Evolutionary conservation across 1,140 invertebrate genomes (phyloP), one percentile per base, ranked within the genome.

Genomic region (Drosophila watanabei): DNA sequence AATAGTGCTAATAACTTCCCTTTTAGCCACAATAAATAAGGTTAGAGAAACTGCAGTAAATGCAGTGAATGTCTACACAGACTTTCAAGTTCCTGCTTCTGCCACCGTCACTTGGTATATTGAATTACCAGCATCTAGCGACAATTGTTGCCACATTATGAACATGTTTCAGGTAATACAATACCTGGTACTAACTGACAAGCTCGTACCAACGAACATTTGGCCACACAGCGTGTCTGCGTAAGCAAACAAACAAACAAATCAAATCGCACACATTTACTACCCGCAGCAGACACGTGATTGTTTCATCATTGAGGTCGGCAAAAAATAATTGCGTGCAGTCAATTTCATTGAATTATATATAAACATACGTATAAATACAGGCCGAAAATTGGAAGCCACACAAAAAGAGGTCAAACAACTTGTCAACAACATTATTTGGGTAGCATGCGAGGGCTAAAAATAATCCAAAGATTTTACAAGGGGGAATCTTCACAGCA

Each of bases 161-260:
- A 60, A 70, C 75, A 79, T 64, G 66, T 64, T 71, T 79, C 62
- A 46, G 58, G 75, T 79, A 79, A 79, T 43, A 79, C 43, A 79
- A 79, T 72, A 79, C 51, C 20, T 39, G 35, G 54, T 28, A 37
- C 18, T 39, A 56, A 24, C 52, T 58, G 69, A 18, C 51, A 11
- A 11, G 18, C 46, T 24, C 14, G 37, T 37, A 56, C 16, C 13
- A 24, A 16, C 51, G 18, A 71, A 71, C 54, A 49, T 72, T 49
- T 49, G 71, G 71, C 46, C 45, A 73, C 71, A 73, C 56, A 73
- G 28, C 45, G 70, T 41, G 70, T 30, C 54, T 66, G 57, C 51
- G 41, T 46, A 51, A 75, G 37, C 60, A 54, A 77, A 46, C 62
- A 51, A 76, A 65, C 60, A 54, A 77, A 54, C 73, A 68, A 77